phyloP scores from a whole-genome alignment of 1,140 invertebrate species.

The Palaemon carinicauda region DNA sequence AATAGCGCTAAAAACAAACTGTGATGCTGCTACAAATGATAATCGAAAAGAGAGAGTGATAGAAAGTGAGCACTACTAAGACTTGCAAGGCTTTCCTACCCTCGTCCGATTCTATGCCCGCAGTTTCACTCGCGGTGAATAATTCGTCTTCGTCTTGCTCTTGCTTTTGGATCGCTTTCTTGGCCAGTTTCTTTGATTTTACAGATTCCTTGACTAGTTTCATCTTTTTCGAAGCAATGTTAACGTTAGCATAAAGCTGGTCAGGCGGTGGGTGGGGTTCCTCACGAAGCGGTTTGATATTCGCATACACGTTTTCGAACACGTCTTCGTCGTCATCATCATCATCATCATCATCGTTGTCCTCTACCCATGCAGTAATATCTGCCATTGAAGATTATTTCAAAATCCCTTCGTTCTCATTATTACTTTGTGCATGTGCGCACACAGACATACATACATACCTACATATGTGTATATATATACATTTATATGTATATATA shows the following conservation, averaged over 20 bases:
- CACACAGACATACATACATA: neutral
- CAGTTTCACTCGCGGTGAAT: constrained; percentile 18
- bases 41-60: too few relatives aligned
- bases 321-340: constrained; percentile 37
- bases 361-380: neutral
- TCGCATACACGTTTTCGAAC: constrained; percentile 40
- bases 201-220: neutral
- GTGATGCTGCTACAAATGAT: neutral
- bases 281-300: neutral
- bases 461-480: neutral
- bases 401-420: too few relatives aligned
- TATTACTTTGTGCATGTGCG: constrained; percentile 25
- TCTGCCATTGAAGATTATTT: too few relatives aligned
- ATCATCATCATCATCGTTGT: neutral
- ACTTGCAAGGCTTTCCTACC: neutral
- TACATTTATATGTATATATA: neutral
- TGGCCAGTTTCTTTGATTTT: neutral
- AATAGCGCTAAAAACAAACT: too few relatives aligned
- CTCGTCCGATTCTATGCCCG: constrained; percentile 26
- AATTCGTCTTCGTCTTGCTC: neutral
- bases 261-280: neutral
- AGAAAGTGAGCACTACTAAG: neutral
- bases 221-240: neutral
- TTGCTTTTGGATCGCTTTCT: neutral
- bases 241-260: constrained; percentile 21